Percentiles rank a stretch among this genome's conserved stretches.
Evolutionary conservation across 2,113 vertebrate genomes (phyloP).

Genomic region (Cervus canadensis): DNA sequence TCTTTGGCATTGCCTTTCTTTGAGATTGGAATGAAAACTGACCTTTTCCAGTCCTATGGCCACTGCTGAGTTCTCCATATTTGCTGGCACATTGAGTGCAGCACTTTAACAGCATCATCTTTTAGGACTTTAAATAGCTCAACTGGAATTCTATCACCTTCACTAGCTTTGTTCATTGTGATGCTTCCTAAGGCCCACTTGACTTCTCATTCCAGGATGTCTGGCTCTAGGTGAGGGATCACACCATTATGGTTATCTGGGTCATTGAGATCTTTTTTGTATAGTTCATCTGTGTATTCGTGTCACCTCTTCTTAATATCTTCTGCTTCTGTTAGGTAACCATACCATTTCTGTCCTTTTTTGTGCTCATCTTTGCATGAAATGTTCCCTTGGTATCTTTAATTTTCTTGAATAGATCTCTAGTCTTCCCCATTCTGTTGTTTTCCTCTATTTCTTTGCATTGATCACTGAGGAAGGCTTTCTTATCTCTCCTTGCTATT

Average conservation of each 20-base stretch:
- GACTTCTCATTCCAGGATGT: neutral
- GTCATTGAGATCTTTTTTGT: neutral
- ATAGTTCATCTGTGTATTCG: neutral
- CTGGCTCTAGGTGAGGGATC: neutral
- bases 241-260: neutral
- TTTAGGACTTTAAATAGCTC: neutral
- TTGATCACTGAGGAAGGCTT: neutral
- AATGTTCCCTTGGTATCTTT: neutral
- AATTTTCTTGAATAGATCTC: neutral
- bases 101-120: neutral
- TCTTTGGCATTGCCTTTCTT: neutral
- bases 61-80: neutral
- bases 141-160: neutral
- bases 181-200: neutral
- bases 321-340: neutral
- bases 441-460: neutral
- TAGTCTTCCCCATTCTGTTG: neutral
- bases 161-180: neutral
- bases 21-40: neutral
- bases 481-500: neutral
- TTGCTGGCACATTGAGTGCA: neutral
- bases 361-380: neutral
- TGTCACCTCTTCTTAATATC: neutral
- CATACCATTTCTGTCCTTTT: neutral
- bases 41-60: neutral